phyloP scores from a whole-genome alignment of 2,113 vertebrate species.

The Apteryx owenii region DNA sequence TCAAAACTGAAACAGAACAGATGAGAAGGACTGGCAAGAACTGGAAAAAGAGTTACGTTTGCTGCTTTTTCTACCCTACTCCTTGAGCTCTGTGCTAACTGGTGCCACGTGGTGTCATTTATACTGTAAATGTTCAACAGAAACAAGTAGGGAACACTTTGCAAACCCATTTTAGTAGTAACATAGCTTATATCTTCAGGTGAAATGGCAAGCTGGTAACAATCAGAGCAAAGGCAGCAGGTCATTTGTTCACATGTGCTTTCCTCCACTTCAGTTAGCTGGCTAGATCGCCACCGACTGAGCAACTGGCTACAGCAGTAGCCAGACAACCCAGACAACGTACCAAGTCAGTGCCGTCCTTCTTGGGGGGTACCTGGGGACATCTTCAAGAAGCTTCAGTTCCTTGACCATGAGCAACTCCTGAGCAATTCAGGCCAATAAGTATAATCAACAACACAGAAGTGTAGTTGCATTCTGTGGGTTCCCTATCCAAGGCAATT shows the following conservation, averaged over 20 bases:
- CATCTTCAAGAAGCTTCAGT: not conserved
- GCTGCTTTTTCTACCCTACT: not conserved
- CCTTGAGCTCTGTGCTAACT: not conserved
- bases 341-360: not conserved
- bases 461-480: not conserved
- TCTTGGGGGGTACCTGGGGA: not conserved
- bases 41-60: not conserved
- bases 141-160: not conserved
- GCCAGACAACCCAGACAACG: not conserved
- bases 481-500: not conserved
- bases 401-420: not conserved
- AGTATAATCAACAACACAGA: not conserved
- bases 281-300: rapidly evolving
- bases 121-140: too few relatives aligned
- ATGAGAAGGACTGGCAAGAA: not conserved
- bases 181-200: not conserved
- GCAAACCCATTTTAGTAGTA: not conserved
- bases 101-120: not conserved
- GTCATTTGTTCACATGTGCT: not conserved
- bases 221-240: not conserved
- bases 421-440: not conserved
- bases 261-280: not conserved
- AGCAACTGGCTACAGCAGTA: not conserved
- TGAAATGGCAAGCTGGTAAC: not conserved
- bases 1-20: not conserved